Base-by-base conservation (phyloP, 2,888 invertebrate genomes). In the Hypomecis atomaria region DNA sequence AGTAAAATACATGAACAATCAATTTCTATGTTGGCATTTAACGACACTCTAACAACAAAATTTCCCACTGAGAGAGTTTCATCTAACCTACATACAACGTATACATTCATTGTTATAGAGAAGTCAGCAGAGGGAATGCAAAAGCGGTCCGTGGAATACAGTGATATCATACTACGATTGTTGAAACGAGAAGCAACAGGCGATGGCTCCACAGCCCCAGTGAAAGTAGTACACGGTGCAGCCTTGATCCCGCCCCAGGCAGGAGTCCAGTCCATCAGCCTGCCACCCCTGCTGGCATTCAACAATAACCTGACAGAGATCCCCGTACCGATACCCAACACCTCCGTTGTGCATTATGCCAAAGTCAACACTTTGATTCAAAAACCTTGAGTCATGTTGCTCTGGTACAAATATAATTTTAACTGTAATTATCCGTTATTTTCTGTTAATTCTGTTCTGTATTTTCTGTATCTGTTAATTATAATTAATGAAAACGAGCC, bases 271-370 rank as follows among this genome's bases (percentile, higher is more conserved):
- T 88, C 90, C 9, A 78, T 90, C 42, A 81, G 80, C 5, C 69
- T 91, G 34, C 90, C 89, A 3, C 81, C 88, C 0, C 78, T 91
- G 0, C 70, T 90, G 0, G 73, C 84, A 2, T 72, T 91, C 0
- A 89, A 90, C 67, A 86, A 83, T 49, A 90, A 88, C 62, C 66
- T 89, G 11, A 84, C 88, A 0, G 72, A 81, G 6, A 86, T 91
- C 62, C 90, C 90, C 0, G 86, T 91, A 0, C 90, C 90, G 0
- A 88, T 91, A 70, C 90, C 90, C 0, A 91, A 91, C 60, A 86
- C 88, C n/a, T 88, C 90, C 0, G 76, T 91, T 6, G 83, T 91
- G 0, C 86, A 85, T 70, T 91, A 91, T 57, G 83, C 87, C 47
- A 89, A 88, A 78, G 77, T 90, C 3, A 89, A 86, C 65, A 88